Base-by-base conservation (phyloP, 2,797 vertebrate genomes). In the Alcedo atthis region DNA sequence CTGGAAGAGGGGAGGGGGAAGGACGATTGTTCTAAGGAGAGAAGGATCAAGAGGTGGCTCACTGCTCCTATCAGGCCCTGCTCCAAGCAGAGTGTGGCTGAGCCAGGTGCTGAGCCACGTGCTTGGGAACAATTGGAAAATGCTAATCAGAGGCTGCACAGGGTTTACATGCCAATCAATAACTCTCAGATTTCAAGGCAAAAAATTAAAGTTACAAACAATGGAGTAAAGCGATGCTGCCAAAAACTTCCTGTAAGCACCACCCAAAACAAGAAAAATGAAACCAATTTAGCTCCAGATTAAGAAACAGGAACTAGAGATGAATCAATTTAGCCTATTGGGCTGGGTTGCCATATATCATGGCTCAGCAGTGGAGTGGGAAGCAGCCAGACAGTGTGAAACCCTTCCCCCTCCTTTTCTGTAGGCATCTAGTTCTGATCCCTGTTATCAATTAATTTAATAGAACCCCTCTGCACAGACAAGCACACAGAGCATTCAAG, bases 201-300 rank as follows among this genome's bases (percentile, higher is more conserved):
- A 97, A 97, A 97, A 96, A 94, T 90, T 95, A 87, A 96, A 96
- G 93, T 94, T 96, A 95, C 87, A 97, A 97, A 97, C 97, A 97
- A 97, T 87, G 86, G 95, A 96, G 95, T 95, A 89, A 96, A 90
- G 95, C 73, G 92, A 89, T 95, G 85, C 96, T 94, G 96, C 95
- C 97, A 96, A 97, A 97, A 98, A 97, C 96, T 95, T 94, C 93
- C 95, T 96, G 97, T 80, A 81, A 97, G 94, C 45, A 68, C 96
- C 96, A 96, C 94, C 96, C 95, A 86, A 96, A 97, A 96, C 96
- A 98, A 98, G 98, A 98, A 98, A 98, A 98, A 98, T 98, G 98
- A 98, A 98, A 98, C 98, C 98, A 98, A 98, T 98, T 98, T 98
- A 98, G 98, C 95, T 98, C 96, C 97, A 98, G 98, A 98, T 98